A percentile compares a stretch with the other conserved stretches of the same genome.
These are phyloP conservation scores for Akabosia matsudoensis DNA, from an alignment of 1,140 invertebrate species.

Conservation along the genomic window DNA sequence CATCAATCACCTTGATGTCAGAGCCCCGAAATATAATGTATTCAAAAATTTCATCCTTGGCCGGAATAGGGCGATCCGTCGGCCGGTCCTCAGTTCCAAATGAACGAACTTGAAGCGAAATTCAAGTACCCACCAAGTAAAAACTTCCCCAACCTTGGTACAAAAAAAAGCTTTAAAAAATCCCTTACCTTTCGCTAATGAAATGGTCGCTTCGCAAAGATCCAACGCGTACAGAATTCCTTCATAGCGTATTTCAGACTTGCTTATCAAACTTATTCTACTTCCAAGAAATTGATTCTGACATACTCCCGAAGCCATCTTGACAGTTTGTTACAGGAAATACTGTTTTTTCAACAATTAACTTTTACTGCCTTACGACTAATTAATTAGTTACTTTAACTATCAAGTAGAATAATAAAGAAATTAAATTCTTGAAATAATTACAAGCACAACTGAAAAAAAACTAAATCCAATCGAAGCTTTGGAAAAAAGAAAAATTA, in stretches of 20 bases:
- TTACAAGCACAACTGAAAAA: no score
- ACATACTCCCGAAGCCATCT: neutral
- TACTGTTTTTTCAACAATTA: no score
- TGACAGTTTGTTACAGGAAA: neutral
- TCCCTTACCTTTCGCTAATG: conserved; percentile 95
- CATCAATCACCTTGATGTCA: conserved; percentile 98
- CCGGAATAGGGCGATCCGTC: conserved; percentile 85
- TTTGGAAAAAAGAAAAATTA: no score
- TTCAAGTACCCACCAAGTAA: neutral
- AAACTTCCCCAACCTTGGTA: neutral
- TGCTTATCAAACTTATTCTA: conserved; percentile 99
- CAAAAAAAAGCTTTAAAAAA: conserved; percentile 47
- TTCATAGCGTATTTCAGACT: conserved; percentile 99
- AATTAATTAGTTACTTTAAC: no score
- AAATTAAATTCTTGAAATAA: no score
- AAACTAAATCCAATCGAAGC: no score
- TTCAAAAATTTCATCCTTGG: conserved; percentile 96
- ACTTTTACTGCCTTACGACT: no score
- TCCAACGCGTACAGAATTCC: conserved; percentile 98
- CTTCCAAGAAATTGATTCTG: conserved; percentile 69
- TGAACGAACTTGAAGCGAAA: conserved; percentile 77
- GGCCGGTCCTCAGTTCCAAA: conserved; percentile 98
- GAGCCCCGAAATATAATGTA: conserved; percentile 96
- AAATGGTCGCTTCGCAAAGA: conserved; percentile 97
- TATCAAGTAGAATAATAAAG: no score